Base-by-base conservation (phyloP, 2,888 invertebrate species). In the Amorpha juglandis region DNA sequence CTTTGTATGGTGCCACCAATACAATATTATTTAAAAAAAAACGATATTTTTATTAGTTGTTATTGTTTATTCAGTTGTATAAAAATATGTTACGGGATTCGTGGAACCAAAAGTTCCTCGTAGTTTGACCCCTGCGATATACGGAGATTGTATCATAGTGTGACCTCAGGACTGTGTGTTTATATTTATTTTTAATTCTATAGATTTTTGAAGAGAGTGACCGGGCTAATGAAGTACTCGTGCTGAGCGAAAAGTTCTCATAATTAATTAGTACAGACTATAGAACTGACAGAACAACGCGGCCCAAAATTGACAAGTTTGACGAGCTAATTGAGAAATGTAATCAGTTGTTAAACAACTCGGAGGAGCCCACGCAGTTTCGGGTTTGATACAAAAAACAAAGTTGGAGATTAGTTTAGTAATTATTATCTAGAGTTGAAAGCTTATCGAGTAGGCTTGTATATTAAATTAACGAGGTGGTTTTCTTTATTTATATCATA, bases 341-440 rank as follows among this genome's bases (percentile, higher is more conserved):
- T 55, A 35, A 16, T 35, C 55, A 55, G 35, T 35, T 53, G 55
- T 55, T 55, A 16, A 38, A 58, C 42, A 12, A 21, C 58, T 58
- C 35, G 8, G 9, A 19, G 19, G 6, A 8, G 8, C 50, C 50
- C 9, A 50, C 42, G 11, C 19, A 42, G 19, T 12, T 42, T 45
- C 14, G 45, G 14, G 45, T 14, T 45, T 14, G 45, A 45, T 45
- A 45, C 45, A 45, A 45, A 45, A 45, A 45, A 45, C 45, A 45
- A 45, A 12, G 45, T 45, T 45, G 4, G 1, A 45, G 45, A 45
- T 45, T 45, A 45, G 38, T 38, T 38, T 38, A 38, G 38, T 9
- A 38, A 14, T 45, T 14, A 45, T 45, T 45, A 45, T 4, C 45
- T 6, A 7, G 42, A 42, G 11, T 11, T 42, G 42, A 9, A 42